Evolutionary conservation across 2,888 invertebrate species (phyloP), one percentile per base, ranked within the genome.

Genomic region (Tiphia femorata): DNA sequence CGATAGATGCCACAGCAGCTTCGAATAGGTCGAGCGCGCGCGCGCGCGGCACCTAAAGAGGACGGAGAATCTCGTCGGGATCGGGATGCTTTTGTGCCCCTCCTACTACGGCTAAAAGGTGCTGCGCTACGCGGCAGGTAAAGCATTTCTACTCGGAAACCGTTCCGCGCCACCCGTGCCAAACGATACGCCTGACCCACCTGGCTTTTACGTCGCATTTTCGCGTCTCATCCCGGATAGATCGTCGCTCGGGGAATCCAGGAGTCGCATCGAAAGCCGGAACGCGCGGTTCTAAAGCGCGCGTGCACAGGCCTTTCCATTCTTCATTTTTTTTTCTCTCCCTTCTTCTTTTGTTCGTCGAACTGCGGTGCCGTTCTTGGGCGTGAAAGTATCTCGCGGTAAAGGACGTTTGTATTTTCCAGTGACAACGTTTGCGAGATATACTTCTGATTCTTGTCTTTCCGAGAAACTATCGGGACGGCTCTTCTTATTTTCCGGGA

Each of bases 131-230:
- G n/a, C 59, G 58, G 64, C 67, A 73, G 74, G 73, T 74, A 75
- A 73, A 67, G 59, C 70, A 66, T 70, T 75, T 67, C 64, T 67
- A 51, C 61, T 35, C 50, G n/a, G n/a, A n/a, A n/a, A n/a, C n/a
- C n/a, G n/a, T n/a, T 8, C 33, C 8, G 33, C 33, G 33, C n/a
- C n/a, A 8, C 8, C 33, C n/a, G 33, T n/a, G 33, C 47, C 50
- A 52, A 64, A 56, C 59, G 57, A 47, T 56, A 48, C 72, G 78
- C 79, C 77, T 75, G 78, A 76, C 72, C 75, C 78, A 79, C 75
- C 79, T 79, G 80, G 79, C 72, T 64, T 67, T 70, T 62, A 56
- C 38, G 56, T 43, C 41, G 40, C 44, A 58, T 54, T 61, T 60
- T 61, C 62, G 52, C 29, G 20, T n/a, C n/a, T n/a, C n/a, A n/a